These are phyloP conservation scores for Mus minutoides DNA, from an alignment of 2,797 vertebrate genomes.

Conservation along the genomic window DNA sequence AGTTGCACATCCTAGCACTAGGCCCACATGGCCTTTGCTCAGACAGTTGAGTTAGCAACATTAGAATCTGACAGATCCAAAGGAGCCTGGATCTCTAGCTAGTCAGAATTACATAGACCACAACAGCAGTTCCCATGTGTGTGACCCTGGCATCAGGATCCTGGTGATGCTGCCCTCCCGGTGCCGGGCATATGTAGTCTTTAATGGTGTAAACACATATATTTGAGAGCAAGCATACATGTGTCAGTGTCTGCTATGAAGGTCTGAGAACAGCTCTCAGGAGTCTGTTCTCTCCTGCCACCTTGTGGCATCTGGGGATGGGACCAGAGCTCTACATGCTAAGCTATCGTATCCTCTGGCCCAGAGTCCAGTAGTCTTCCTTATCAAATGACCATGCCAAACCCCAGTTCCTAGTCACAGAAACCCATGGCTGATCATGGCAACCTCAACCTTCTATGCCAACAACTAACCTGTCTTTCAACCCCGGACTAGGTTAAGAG, in stretches of 20 bases:
- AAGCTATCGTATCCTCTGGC: background rate
- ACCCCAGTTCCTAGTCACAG: background rate
- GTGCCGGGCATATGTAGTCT: too few relatives aligned
- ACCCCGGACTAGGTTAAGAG: background rate
- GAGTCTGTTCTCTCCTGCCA: constrained; percentile 29
- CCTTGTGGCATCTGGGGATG: background rate
- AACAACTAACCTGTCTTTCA: background rate
- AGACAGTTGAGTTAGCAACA: background rate
- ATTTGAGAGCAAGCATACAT: background rate
- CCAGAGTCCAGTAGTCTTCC: background rate
- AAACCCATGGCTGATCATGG: background rate
- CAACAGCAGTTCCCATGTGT: accelerated
- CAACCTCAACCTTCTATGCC: background rate
- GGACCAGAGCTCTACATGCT: background rate
- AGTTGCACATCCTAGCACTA: background rate
- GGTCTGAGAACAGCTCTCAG: background rate
- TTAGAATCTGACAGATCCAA: background rate
- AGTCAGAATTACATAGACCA: background rate
- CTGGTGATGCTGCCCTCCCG: background rate
- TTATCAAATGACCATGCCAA: too few relatives aligned
- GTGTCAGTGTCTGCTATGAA: background rate
- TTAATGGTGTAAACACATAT: background rate
- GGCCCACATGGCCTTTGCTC: background rate
- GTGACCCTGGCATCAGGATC: too few relatives aligned
- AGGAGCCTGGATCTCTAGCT: background rate